phyloP scores from a whole-genome alignment of 2,113 vertebrate genomes.

The Falcunculus frontatus region DNA sequence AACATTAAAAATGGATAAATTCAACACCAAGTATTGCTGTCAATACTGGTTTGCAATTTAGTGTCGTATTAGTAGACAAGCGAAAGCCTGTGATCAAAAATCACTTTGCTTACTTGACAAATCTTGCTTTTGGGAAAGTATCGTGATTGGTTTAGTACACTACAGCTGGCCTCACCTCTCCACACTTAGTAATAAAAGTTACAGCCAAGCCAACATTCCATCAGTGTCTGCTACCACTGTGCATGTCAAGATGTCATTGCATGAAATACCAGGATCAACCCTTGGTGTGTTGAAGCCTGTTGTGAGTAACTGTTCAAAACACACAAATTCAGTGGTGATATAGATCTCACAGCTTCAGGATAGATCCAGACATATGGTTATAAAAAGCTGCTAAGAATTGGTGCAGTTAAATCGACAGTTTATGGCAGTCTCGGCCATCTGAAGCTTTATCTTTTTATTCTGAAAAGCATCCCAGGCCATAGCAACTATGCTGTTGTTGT shows the following conservation, averaged over 20 bases:
- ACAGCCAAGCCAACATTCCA: not conserved
- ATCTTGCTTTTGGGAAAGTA: not conserved
- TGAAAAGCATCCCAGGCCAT: not conserved
- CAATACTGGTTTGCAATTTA: not conserved
- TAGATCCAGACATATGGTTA: not conserved
- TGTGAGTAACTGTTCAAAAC: not conserved
- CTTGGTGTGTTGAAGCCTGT: rapidly evolving
- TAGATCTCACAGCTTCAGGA: not conserved
- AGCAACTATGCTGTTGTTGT: not conserved
- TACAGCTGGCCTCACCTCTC: not conserved
- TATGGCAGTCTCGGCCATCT: not conserved
- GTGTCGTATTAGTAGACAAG: not conserved
- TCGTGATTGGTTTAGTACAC: not conserved
- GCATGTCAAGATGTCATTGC: not conserved
- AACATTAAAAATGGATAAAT: not conserved
- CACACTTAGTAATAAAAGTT: not conserved
- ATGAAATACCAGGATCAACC: not conserved
- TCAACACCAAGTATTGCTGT: not conserved
- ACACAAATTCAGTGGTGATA: rapidly evolving
- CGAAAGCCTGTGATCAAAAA: not conserved
- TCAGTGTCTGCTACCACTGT: not conserved
- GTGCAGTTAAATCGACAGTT: not conserved
- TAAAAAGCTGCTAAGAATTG: not conserved
- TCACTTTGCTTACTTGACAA: not conserved
- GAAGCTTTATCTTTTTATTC: not conserved